Evolutionary conservation across 1,140 invertebrate species (phyloP), one percentile per base, ranked within the genome.

Genomic region (roundworm (Caenorhabditis elegans)): DNA sequence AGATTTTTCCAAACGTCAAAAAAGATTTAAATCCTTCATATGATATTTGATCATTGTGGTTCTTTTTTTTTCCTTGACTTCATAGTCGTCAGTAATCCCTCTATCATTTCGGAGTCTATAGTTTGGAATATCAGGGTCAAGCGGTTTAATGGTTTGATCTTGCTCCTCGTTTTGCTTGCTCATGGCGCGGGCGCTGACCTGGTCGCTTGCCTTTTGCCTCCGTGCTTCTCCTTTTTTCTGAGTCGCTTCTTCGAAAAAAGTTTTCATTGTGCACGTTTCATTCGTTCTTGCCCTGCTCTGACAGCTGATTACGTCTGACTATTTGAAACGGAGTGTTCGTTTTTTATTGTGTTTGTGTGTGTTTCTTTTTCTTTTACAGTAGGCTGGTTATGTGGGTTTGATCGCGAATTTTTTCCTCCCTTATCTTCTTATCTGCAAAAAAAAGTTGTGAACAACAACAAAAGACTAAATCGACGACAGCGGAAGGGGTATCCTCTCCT

Each of bases 81-180:
- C n/a, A n/a, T n/a, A n/a, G n/a, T n/a, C n/a, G n/a, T n/a, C n/a
- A n/a, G n/a, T n/a, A n/a, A n/a, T n/a, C n/a, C n/a, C n/a, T n/a
- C n/a, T n/a, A n/a, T n/a, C n/a, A n/a, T n/a, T n/a, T n/a, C n/a
- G n/a, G n/a, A n/a, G n/a, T n/a, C n/a, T n/a, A n/a, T n/a, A n/a
- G n/a, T n/a, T n/a, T n/a, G n/a, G 15, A 43, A 43, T 39, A 22
- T 5, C 34, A 34, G 22, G 60, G 60, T 70, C 60, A 70, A 70
- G 60, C 36, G 60, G 31, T 70, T 70, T 70, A 34, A 39, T 8
- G 60, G 60, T 70, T 70, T 70, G 60, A 70, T 39, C 60, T 70
- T 70, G 60, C 34, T 70, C 34, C n/a, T n/a, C n/a, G n/a, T 3
- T 70, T 70, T 70, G 34, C 60, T 70, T 70, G 60, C 60, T 39